phyloP scores from a whole-genome alignment of 2,797 vertebrate species.

The Xenopus petersii region DNA sequence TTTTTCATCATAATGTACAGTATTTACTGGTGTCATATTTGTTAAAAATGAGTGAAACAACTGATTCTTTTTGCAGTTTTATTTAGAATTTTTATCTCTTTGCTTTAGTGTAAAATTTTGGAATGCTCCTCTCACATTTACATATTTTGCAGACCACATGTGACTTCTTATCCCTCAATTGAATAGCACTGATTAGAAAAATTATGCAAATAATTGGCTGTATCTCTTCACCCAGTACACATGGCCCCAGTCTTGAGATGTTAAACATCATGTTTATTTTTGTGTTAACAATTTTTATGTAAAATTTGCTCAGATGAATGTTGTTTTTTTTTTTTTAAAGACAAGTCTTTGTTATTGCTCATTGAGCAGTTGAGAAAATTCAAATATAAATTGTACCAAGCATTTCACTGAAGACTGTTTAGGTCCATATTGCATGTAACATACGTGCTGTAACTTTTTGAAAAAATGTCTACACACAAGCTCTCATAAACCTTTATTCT shows the following conservation, averaged over 20 bases:
- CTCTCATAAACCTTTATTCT: conserved; percentile 99
- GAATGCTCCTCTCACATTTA: neutral
- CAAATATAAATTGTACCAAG: conserved; percentile 54
- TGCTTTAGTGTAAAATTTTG: neutral
- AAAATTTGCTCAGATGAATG: neutral
- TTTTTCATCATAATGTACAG: no score
- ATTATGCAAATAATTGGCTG: neutral
- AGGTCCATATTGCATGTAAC: conserved; percentile 78
- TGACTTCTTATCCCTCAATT: conserved; percentile 4
- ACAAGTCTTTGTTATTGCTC: conserved; percentile 3
- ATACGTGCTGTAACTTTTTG: conserved; percentile 67
- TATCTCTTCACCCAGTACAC: conserved; percentile 19
- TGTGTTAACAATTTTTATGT: conserved; percentile 16
- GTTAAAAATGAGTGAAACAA: neutral
- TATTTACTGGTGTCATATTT: neutral
- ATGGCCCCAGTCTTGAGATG: conserved; percentile 12
- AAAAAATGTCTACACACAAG: conserved; percentile 82
- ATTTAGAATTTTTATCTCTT: neutral
- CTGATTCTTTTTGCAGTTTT: neutral
- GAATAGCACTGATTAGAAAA: neutral
- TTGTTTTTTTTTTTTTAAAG: conserved; percentile 13
- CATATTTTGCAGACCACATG: conserved; percentile 17
- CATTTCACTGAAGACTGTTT: conserved; percentile 62
- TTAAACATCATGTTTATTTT: conserved; percentile 20
- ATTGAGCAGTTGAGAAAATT: conserved; percentile 9